Evolutionary conservation across 2,113 vertebrate species (phyloP), one percentile per base, ranked within the genome.

Genomic region (Perognathus longimembris): DNA sequence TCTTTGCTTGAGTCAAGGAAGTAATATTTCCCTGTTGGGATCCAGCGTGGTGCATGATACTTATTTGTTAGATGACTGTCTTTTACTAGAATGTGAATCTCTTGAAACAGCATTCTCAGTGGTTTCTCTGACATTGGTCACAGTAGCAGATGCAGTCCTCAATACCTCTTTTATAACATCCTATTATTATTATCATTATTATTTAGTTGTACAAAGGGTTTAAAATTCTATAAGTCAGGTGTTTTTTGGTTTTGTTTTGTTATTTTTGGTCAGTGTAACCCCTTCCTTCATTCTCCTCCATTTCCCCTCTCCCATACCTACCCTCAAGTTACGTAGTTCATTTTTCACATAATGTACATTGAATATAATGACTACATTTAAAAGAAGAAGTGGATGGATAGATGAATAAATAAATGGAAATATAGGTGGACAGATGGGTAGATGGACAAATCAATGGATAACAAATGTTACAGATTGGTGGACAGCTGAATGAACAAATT

Each of bases 71-170:
- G 73, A 5, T 71, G 34, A 71, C 45, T 63, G 10, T 69, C 76
- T 83, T 83, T 93, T 79, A 45, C 64, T 50, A 12, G 74, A 76
- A 42, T 61, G 36, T 14, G 38, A 92, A 2, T 84, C 61, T 92
- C 50, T 88, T 87, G 36, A 87, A 85, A 57, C 20, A 24, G 34
- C 54, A 77, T 18, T 22, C 11, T 75, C 69, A 57, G 24, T 66
- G 85, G 5, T 38, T 70, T 75, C 7, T 66, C 79, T 57, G 40
- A 70, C 34, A 28, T 74, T 34, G 21, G 32, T 50, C 61, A 76
- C 20, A 54, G 50, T 24, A 6, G 38, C 38, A 45, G 42, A 40
- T 40, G 50, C 17, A 71, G 45, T 86, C 11, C 45, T 79, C 28
- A 20, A 0, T 79, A 66, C 32, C 28, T 38, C 21, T 61, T 54